Base-by-base conservation (phyloP, 2,113 vertebrate genomes). In the Nesoenas mayeri region DNA sequence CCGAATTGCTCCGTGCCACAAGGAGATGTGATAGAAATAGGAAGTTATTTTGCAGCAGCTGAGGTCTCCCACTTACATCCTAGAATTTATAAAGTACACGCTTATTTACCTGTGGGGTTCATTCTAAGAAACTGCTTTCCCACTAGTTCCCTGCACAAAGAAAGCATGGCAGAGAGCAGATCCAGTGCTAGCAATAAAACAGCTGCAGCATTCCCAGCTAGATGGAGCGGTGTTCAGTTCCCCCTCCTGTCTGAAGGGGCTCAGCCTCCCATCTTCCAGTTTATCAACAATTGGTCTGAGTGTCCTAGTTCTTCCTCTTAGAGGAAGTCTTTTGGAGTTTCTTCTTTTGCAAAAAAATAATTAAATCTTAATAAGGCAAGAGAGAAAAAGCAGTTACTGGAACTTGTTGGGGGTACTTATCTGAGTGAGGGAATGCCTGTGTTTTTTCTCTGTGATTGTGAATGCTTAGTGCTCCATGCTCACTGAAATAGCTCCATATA, bases 1-100 rank as follows among this genome's bases (percentile, higher is more conserved):
- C 51, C 56, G 86, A 56, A 91, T 84, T 74, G 29, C 32, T 93
- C 48, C 1, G 0, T 81, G 64, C 24, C 73, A 87, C 57, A 79
- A 84, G 82, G 56, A 88, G 29, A 81, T 51, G 38, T 26, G 48
- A 34, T 48, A 78, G 79, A 92, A 88, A 53, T 47, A 67, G 79
- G 51, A 86, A 72, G 57, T 57, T 89, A 69, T 79, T 91, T 72
- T 89, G 80, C 75, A 82, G 73, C 78, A 94, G 78, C 77, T 92
- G 80, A 69, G 70, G 28, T 87, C 65, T 95, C 69, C 73, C 77
- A 51, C 48, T 18, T 93, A 83, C 92, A 89, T 54, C 61, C 57
- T 65, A 25, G 44, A 60, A 89, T 89, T 94, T 93, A 53, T 48
- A 79, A 93, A 80, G 91, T 51, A 60, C 8, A 44, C 44, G 24